Evolutionary conservation across 2,888 invertebrate species (phyloP).

Genomic region (Matsumyia berberina): DNA sequence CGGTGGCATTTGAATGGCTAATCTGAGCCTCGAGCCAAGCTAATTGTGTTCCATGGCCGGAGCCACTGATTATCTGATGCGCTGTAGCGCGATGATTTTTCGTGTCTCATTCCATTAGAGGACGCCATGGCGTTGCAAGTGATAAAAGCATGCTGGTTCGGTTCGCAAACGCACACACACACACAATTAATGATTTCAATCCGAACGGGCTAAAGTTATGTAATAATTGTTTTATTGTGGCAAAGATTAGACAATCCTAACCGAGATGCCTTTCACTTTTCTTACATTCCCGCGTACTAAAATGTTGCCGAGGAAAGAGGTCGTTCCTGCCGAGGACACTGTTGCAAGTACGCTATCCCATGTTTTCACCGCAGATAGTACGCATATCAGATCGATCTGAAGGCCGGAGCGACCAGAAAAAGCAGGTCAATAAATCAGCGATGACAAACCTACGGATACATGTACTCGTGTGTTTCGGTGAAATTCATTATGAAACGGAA

Average conservation of each 20-base stretch:
- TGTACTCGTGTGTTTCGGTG: background rate
- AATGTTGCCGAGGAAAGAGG: background rate
- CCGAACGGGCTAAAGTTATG: slow-evolving; percentile 19
- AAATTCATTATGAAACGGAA: slow-evolving; percentile 24
- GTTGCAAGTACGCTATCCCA: background rate
- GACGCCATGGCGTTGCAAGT: slow-evolving; percentile 39
- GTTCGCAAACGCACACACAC: slow-evolving; percentile 16
- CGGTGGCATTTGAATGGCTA: slow-evolving; percentile 22
- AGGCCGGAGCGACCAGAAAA: slow-evolving; percentile 7
- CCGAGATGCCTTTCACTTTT: slow-evolving; percentile 45
- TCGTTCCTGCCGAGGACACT: background rate
- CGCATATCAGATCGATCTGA: slow-evolving; percentile 33
- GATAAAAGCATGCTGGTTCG: slow-evolving; percentile 12
- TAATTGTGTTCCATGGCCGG: slow-evolving; percentile 36
- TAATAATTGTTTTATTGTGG: slow-evolving; percentile 34
- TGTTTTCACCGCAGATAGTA: slow-evolving; percentile 1
- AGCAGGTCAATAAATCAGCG: slow-evolving; percentile 35
- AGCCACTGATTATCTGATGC: slow-evolving; percentile 26
- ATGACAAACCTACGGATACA: background rate
- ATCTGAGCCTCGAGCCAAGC: slow-evolving; percentile 16
- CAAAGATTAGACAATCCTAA: slow-evolving; percentile 42
- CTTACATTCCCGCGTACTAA: background rate
- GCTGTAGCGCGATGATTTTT: slow-evolving; percentile 30
- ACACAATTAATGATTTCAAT: slow-evolving; percentile 8
- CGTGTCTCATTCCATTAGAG: slow-evolving; percentile 40